Percentiles rank a stretch among this genome's conserved stretches.
phyloP scores from a whole-genome alignment of 2,113 vertebrate genomes.

The Aspidoscelis tigris region DNA sequence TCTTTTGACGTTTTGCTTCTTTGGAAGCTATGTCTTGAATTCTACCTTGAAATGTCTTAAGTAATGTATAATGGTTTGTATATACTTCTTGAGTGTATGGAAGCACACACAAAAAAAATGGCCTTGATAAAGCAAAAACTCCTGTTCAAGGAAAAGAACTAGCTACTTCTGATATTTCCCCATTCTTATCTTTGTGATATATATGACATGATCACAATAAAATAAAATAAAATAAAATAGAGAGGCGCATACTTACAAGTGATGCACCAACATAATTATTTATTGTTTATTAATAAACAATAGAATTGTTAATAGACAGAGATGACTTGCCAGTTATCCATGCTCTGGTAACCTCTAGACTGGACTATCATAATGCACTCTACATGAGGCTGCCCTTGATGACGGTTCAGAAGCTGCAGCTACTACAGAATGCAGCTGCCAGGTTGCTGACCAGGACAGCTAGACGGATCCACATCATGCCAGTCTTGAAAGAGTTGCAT shows the following conservation, averaged over 20 bases:
- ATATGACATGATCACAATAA: no score
- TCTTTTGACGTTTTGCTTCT: not conserved
- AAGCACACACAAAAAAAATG: not conserved
- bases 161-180: not conserved
- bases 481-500: no score
- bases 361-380: no score
- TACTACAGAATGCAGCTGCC: no score
- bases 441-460: no score
- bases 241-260: not conserved
- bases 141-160: not conserved
- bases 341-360: no score
- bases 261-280: not conserved
- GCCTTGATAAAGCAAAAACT: not conserved
- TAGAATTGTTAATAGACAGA: no score
- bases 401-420: no score
- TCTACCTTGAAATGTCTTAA: conserved; percentile 2
- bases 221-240: not conserved
- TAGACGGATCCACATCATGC: no score
- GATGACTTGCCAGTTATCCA: no score
- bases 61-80: not conserved
- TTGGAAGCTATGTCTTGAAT: not conserved
- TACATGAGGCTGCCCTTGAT: no score
- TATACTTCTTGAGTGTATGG: not conserved
- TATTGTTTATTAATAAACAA: no score
- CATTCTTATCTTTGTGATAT: not conserved